Percentiles rank a stretch among this genome's conserved stretches.
These are phyloP conservation scores for Erpornis zantholeuca DNA, from an alignment of 2,113 vertebrate species.

Conservation along the genomic window DNA sequence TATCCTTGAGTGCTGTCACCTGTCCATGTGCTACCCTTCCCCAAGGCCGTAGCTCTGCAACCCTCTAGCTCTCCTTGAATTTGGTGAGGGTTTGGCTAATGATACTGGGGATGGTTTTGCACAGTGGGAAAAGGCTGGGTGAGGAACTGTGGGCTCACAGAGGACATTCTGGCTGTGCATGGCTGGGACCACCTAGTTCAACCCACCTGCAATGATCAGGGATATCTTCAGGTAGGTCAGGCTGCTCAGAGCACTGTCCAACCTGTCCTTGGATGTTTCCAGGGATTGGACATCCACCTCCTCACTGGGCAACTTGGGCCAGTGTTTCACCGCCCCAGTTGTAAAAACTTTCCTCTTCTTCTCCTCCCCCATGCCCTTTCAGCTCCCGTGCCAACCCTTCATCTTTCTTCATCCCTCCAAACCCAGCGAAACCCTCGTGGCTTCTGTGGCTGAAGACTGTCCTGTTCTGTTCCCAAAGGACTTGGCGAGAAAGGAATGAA, in stretches of 20 bases:
- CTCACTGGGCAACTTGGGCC: not conserved
- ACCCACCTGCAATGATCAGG: not conserved
- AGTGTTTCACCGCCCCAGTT: not conserved
- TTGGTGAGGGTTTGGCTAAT: not conserved
- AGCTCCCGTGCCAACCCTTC: not conserved
- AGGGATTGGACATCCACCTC: not conserved
- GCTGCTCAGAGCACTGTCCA: not conserved
- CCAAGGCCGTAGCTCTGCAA: not conserved
- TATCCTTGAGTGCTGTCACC: not conserved
- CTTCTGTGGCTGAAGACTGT: not conserved
- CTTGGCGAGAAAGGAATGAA: not conserved
- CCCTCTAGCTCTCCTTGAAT: not conserved
- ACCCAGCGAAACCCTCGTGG: not conserved
- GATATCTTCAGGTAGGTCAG: not conserved
- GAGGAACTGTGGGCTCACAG: not conserved
- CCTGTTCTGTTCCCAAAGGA: not conserved
- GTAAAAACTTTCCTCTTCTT: not conserved
- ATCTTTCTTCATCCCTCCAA: not conserved
- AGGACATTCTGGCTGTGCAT: accelerated
- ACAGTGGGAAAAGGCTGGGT: not conserved
- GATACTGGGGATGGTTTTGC: not conserved
- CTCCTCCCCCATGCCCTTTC: accelerated
- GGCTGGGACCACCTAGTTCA: not conserved
- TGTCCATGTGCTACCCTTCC: not conserved
- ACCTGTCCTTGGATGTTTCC: not conserved